Evolutionary conservation across 2,888 invertebrate genomes (phyloP), one percentile per base, ranked within the genome.

Genomic region (Stenurella melanura): DNA sequence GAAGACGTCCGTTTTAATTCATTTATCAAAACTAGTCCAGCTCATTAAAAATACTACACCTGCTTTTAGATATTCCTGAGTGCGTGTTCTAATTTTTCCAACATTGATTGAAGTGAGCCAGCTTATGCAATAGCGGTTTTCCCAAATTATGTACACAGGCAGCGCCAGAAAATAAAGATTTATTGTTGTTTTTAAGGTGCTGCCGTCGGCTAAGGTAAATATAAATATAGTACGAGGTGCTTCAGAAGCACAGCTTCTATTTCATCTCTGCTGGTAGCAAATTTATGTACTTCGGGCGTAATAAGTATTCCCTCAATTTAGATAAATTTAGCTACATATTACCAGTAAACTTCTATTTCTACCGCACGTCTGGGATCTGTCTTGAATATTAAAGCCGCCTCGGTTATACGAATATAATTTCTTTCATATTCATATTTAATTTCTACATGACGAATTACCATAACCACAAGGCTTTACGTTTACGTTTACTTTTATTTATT

Each of bases 1-100:
- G 67, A 76, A 79, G 73, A 74, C 73, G 77, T 75, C 57, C 64
- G 56, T 69, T 60, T 68, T 54, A 34, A 64, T 64, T 34, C 78
- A 78, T 78, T 76, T 72, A 78, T 78, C 78, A 76, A 74, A 78
- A 72, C 70, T 70, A 70, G 70, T 21, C 38, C 70, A 70, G 57
- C 70, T 70, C 70, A 70, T 70, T 70, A 70, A 70, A 70, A 70
- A 70, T 60, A 56, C 68, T 70, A 60, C 70, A 70, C 70, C 70
- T 70, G 70, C 50, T 60, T 38, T 70, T 58, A 38, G 60, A 60
- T 60, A 60, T 70, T 70, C 70, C 60, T 34, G 60, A 70, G 42
- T 42, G 60, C 19, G 70, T 60, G 50, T n/a, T 70, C 70, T 70
- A 60, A 70, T 70, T 70, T 70, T 56, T 60, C 58, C 70, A 70